phyloP scores from a whole-genome alignment of 2,113 vertebrate species.

The Micromys minutus region DNA sequence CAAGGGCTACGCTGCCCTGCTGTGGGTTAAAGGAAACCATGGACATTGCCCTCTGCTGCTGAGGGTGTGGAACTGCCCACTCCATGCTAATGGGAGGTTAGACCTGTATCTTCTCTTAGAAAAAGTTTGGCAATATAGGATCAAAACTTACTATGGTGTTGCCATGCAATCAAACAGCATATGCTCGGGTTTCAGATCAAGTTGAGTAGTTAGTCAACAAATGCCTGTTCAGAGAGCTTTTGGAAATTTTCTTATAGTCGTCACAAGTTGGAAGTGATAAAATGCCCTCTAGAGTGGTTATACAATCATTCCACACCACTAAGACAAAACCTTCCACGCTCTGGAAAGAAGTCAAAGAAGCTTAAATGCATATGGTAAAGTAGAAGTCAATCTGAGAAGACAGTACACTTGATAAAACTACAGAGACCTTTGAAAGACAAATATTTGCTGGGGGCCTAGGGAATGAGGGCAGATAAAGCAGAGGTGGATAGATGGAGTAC shows the following conservation, averaged over 20 bases:
- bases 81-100: not conserved
- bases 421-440: not conserved
- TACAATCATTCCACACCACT: not conserved
- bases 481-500: not conserved
- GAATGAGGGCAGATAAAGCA: not conserved
- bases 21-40: too few relatives aligned
- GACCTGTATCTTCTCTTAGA: not conserved
- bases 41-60: not conserved
- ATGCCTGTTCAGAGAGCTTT: not conserved
- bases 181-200: not conserved
- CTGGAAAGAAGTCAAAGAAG: not conserved
- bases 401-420: not conserved
- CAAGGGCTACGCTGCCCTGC: not conserved
- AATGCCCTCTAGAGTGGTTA: not conserved
- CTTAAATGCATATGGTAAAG: not conserved
- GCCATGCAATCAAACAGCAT: not conserved
- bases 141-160: not conserved
- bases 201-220: not conserved
- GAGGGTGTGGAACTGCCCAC: not conserved
- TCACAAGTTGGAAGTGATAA: not conserved
- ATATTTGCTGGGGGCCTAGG: not conserved
- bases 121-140: not conserved
- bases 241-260: not conserved
- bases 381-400: not conserved
- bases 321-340: not conserved